Base-by-base conservation (phyloP, 2,888 invertebrate species). In the Onthophagus sagittarius region DNA sequence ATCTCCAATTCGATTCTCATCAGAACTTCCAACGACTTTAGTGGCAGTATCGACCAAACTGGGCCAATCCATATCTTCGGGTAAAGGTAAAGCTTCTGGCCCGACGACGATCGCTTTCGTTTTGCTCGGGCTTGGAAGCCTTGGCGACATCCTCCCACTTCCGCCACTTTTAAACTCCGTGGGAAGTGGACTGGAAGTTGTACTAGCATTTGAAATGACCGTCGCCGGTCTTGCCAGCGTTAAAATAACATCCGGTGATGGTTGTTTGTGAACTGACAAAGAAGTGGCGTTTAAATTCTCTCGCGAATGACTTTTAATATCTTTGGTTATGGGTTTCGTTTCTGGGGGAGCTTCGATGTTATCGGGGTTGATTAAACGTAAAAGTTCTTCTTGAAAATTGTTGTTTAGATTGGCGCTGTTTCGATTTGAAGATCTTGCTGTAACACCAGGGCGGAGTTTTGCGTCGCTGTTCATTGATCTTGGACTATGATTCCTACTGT, bases 281-380 rank as follows among this genome's bases (percentile, higher is more conserved):
- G 80, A 73, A 73, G 78, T 82, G 74, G 80, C 80, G 23, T 83
- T 86, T 76, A 85, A 78, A 79, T 85, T 85, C 73, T 85, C 86
- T 77, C 82, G 79, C 11, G 81, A 82, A 71, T 81, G 82, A 15
- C 78, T 78, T 74, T 81, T 82, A 2, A 77, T 70, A 65, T 83
- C 73, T 65, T 75, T 75, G 76, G 77, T 14, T 77, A 75, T 71
- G 2, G 76, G 72, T 78, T 80, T 78, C 78, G 71, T 78, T 13
- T 76, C 77, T 71, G 85, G 85, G 6, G 81, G 80, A 23, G 84
- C 83, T 74, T 87, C 86, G 72, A 87, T 86, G 79, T 87, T 88
- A 80, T 95, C 95, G 0, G 94, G 95, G 85, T 94, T 94, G 81
- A 96, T 96, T 31, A 96, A 87, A 69, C 94, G 91, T 39, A 82